Evolutionary conservation across 2,888 invertebrate species (phyloP).

Genomic region (Matsumyia berberina): DNA sequence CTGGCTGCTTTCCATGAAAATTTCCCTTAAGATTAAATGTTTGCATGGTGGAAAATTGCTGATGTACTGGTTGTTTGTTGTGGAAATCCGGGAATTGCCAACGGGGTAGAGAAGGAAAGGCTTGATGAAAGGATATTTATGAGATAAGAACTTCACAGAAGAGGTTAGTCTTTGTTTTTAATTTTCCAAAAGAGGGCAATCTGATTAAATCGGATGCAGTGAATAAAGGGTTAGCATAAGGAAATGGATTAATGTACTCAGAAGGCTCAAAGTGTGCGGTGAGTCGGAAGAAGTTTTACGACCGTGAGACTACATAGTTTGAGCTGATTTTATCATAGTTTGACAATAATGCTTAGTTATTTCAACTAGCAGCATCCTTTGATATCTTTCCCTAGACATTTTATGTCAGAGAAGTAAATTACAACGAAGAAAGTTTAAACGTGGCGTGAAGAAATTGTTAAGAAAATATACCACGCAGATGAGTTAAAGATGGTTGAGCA

Average conservation of each 20-base stretch:
- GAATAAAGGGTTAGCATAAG: conserved; percentile 21
- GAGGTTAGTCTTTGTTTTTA: conserved; percentile 29
- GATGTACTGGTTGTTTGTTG: conserved; percentile 17
- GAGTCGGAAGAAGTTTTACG: not conserved
- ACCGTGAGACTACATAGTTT: too few relatives aligned
- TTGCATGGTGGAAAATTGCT: conserved; percentile 39
- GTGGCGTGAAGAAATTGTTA: too few relatives aligned
- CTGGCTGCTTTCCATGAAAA: conserved; percentile 34
- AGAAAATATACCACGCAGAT: too few relatives aligned
- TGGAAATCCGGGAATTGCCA: conserved; percentile 12
- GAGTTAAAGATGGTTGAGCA: too few relatives aligned
- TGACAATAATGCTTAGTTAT: too few relatives aligned
- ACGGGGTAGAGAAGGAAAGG: conserved; percentile 17
- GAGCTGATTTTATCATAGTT: too few relatives aligned
- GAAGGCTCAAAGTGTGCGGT: not conserved
- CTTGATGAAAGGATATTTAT: conserved; percentile 57
- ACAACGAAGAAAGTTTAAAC: too few relatives aligned
- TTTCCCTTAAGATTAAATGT: conserved; percentile 43
- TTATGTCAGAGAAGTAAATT: too few relatives aligned
- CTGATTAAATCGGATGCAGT: conserved; percentile 20
- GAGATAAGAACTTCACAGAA: conserved; percentile 1
- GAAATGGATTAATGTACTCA: not conserved
- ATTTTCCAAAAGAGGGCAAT: conserved; percentile 11
- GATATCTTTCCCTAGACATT: too few relatives aligned
- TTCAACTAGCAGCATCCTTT: too few relatives aligned